Percentiles rank a stretch among this genome's conserved stretches.
Conservation (phyloP, 1,140 invertebrate genomes). For the Pachypsylla venusta region DNA sequence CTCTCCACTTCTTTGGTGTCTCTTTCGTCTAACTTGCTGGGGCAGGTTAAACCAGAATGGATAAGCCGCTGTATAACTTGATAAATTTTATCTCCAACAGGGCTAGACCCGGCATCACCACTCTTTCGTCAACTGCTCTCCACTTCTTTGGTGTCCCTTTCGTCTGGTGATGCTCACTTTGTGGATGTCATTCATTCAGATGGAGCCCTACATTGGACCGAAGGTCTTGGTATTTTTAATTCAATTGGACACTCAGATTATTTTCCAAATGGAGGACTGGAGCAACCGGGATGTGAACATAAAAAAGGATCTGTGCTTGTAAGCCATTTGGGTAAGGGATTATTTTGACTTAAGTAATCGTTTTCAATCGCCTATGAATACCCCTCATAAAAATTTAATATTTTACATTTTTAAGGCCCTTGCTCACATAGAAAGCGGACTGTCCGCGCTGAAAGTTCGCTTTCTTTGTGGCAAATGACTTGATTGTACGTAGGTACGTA, state of each 20-base stretch:
- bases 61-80: no score
- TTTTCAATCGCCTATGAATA: slow-evolving; percentile 22
- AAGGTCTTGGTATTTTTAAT: slow-evolving; percentile 31
- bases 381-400: not conserved
- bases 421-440: not conserved
- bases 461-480: no score
- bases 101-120: slow-evolving; percentile 51
- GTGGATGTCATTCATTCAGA: slow-evolving; percentile 40
- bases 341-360: no score
- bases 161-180: slow-evolving; percentile 33
- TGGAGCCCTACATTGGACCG: slow-evolving; percentile 26
- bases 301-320: slow-evolving; percentile 36
- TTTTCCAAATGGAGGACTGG: slow-evolving; percentile 52
- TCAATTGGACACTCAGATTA: slow-evolving; percentile 51
- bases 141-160: slow-evolving; percentile 30
- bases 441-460: no score
- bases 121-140: slow-evolving; percentile 41
- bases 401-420: not conserved
- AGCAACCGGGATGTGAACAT: slow-evolving; percentile 51
- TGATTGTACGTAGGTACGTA: no score
- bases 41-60: no score
- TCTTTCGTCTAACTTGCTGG: no score
- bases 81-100: no score
- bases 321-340: slow-evolving; percentile 31
- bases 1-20: slow-evolving; percentile 29